Conservation (phyloP, 2,113 vertebrate genomes). For the Astur gentilis region DNA sequence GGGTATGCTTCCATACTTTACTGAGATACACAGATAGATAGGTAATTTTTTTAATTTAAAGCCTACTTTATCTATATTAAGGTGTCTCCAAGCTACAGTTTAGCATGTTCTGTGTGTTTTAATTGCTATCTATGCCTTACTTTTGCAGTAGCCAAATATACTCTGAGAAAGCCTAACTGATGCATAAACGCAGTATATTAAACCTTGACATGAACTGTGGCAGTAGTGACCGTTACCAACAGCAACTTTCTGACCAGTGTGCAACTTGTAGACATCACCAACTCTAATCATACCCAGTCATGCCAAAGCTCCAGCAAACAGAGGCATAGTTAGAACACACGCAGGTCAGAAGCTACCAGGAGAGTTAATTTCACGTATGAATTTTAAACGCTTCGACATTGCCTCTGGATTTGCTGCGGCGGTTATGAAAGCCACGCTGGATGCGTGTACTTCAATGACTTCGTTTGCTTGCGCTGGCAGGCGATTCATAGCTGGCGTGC, state of each 20-base stretch:
- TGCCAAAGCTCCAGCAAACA: neutral
- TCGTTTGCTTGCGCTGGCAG: neutral
- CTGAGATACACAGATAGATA: neutral
- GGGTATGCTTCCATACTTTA: neutral
- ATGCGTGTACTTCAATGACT: neutral
- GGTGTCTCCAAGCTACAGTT: neutral
- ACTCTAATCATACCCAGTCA: too few relatives aligned
- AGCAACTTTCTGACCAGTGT: neutral
- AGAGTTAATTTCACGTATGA: fast-evolving
- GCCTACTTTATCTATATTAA: neutral
- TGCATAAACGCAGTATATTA: neutral
- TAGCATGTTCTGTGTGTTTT: neutral
- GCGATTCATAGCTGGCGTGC: fast-evolving
- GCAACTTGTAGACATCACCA: neutral
- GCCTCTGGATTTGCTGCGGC: neutral
- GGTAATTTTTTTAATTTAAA: neutral
- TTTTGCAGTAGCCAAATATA: neutral
- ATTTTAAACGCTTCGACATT: neutral
- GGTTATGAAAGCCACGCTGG: neutral
- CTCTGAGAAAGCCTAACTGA: neutral
- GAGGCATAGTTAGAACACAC: fast-evolving
- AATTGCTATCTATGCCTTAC: neutral
- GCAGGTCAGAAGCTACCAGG: neutral
- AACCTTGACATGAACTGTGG: neutral
- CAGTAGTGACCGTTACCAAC: fast-evolving